Conservation (phyloP, 2,113 vertebrate genomes). For the Oenanthe melanoleuca region DNA sequence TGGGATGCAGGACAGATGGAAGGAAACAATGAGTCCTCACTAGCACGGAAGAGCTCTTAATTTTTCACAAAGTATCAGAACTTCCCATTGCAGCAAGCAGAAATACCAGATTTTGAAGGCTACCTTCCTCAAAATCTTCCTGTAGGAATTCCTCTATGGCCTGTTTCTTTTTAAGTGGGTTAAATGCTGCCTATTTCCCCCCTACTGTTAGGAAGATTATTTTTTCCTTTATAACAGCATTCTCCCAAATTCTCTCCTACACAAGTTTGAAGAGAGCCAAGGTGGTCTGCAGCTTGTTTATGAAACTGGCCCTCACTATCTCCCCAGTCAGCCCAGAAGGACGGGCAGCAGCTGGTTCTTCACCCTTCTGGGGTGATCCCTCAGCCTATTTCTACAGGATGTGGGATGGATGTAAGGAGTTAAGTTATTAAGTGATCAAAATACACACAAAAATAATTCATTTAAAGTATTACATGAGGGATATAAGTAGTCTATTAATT, state of each 20-base stretch:
- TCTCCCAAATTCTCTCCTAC: not conserved
- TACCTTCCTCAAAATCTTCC: not conserved
- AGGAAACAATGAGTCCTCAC: not conserved
- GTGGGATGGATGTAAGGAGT: fast-evolving
- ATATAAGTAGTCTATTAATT: not conserved
- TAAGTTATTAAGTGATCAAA: not conserved
- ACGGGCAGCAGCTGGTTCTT: not conserved
- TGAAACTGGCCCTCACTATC: not conserved
- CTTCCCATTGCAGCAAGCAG: not conserved
- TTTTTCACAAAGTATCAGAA: not conserved
- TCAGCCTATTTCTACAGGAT: not conserved
- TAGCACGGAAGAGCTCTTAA: not conserved
- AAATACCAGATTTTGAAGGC: not conserved
- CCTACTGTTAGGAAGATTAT: not conserved
- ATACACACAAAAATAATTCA: not conserved
- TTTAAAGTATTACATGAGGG: not conserved
- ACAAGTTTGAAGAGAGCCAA: not conserved
- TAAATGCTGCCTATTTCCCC: not conserved
- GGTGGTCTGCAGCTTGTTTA: not conserved
- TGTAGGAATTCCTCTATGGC: not conserved
- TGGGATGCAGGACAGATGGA: not conserved
- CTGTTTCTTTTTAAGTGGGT: not conserved
- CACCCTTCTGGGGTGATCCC: not conserved
- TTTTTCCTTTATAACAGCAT: not conserved
- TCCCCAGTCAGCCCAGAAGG: not conserved